phyloP scores from a whole-genome alignment of 2,113 vertebrate genomes.

The Gasterosteus nipponicus region DNA sequence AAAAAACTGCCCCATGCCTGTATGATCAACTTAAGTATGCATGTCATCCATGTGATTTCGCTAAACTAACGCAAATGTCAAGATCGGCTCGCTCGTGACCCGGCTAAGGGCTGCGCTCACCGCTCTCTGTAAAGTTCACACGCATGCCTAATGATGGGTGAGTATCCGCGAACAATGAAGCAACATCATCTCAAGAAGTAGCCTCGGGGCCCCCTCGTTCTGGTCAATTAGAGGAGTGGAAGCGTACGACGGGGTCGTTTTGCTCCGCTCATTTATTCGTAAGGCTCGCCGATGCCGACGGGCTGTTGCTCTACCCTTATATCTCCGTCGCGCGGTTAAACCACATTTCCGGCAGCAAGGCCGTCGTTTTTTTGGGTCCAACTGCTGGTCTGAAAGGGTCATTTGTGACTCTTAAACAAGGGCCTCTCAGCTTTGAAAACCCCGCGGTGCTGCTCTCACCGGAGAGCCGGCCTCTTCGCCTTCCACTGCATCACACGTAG shows the following conservation, averaged over 20 bases:
- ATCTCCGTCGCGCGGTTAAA: conserved; percentile 2
- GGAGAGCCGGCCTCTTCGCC: conserved; percentile 1
- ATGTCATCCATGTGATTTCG: conserved; percentile 30
- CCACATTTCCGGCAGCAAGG: conserved; percentile 24
- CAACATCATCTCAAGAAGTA: conserved; percentile 51
- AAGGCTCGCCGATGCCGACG: conserved; percentile 7
- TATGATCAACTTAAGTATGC: conserved; percentile 16
- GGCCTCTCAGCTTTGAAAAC: conserved; percentile 26
- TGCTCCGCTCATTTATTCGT: conserved; percentile 50
- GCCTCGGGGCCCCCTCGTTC: conserved; percentile 51
- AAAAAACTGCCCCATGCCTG: neutral
- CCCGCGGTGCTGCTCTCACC: neutral
- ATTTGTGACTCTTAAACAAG: neutral
- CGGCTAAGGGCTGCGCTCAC: conserved; percentile 31
- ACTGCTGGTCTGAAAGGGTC: conserved; percentile 13
- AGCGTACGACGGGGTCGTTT: conserved; percentile 44
- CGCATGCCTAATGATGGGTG: conserved; percentile 65
- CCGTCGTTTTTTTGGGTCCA: neutral
- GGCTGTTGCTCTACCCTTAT: conserved; percentile 28
- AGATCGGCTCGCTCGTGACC: conserved; percentile 34
- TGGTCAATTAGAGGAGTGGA: conserved; percentile 69
- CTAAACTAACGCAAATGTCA: conserved; percentile 67
- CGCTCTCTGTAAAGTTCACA: conserved; percentile 56
- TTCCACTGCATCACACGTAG: neutral
- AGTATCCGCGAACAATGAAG: conserved; percentile 53